Base-by-base conservation (phyloP, 2,888 invertebrate species). In the Synergus itoensis region DNA sequence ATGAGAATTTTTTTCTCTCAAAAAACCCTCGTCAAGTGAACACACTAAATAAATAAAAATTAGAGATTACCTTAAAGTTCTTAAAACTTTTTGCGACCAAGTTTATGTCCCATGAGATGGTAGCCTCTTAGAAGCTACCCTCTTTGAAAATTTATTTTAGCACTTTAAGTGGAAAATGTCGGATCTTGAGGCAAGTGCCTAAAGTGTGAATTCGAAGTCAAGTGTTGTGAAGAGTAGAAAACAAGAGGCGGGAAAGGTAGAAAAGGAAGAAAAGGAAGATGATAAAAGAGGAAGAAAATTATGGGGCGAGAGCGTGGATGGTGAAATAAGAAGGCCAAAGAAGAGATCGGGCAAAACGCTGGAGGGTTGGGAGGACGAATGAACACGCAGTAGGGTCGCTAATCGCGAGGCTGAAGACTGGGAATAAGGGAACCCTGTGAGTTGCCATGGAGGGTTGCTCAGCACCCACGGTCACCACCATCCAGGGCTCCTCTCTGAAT, bases 401-500 rank as follows among this genome's bases (percentile, higher is more conserved):
- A 90, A 90, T 90, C 90, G 88, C 84, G 86, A 83, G 84, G 87
- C 88, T 80, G 85, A 85, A 86, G 86, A 87, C 81, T 78, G 78
- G 81, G 79, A 76, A 77, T 87, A 85, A 87, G 86, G 85, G 85
- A 85, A 81, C 85, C 82, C 80, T 83, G 83, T 83, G 87, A 87
- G 88, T 90, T 89, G 86, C 87, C 84, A 86, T 85, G 88, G 88
- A 89, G 89, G 88, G 89, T 88, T 86, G 86, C 86, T 85, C 82
- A 53, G 82, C 87, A 86, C 86, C 86, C 88, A 81, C 86, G 84
- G 83, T 86, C 86, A 84, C 83, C 86, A 87, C 83, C 86, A 87
- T 87, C 80, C 82, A 77, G 77, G 18, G 69, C 67, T 73, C 76
- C 81, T 81, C 81, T 80, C 80, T 28, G 76, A 81, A 79, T 79